phyloP scores from a whole-genome alignment of 1,140 invertebrate species.

The Gonatopus flavifemur region DNA sequence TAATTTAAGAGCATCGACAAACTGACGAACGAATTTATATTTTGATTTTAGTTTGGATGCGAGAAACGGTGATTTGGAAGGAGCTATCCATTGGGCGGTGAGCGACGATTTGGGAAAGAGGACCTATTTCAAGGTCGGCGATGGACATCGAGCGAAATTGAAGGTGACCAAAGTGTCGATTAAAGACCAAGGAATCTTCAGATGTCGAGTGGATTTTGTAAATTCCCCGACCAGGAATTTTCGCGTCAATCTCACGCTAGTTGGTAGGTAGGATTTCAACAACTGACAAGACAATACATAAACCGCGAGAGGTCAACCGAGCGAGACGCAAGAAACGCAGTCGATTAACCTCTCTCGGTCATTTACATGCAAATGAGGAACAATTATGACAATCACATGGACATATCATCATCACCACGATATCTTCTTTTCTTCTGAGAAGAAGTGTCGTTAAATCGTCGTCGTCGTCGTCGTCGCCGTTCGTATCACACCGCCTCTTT shows the following conservation, averaged over 20 bases:
- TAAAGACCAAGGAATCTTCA: constrained; percentile 77
- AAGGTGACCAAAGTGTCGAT: constrained; percentile 72
- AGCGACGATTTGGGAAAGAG: constrained; percentile 73
- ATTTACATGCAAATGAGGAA: background rate
- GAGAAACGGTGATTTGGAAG: constrained; percentile 64
- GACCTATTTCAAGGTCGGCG: constrained; percentile 73
- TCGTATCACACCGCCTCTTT: too few species aligned
- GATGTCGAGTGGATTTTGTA: constrained; percentile 82
- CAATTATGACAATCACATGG: background rate
- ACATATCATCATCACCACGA: background rate
- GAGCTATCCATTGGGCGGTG: constrained; percentile 72
- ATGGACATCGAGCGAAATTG: constrained; percentile 69
- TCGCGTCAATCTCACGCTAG: constrained; percentile 79
- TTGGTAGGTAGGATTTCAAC: constrained; percentile 65
- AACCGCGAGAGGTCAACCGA: background rate
- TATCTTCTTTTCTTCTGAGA: too few species aligned
- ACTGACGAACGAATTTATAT: too few species aligned
- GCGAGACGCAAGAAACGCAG: background rate
- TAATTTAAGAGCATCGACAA: too few species aligned
- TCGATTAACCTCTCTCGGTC: background rate
- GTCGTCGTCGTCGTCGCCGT: too few species aligned
- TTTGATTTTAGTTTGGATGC: constrained; percentile 72
- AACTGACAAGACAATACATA: background rate
- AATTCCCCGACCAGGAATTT: constrained; percentile 84
- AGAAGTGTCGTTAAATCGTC: background rate